Percentiles rank a stretch among this genome's conserved stretches.
phyloP scores from a whole-genome alignment of 2,113 vertebrate species.

The Balaenoptera acutorostrata region DNA sequence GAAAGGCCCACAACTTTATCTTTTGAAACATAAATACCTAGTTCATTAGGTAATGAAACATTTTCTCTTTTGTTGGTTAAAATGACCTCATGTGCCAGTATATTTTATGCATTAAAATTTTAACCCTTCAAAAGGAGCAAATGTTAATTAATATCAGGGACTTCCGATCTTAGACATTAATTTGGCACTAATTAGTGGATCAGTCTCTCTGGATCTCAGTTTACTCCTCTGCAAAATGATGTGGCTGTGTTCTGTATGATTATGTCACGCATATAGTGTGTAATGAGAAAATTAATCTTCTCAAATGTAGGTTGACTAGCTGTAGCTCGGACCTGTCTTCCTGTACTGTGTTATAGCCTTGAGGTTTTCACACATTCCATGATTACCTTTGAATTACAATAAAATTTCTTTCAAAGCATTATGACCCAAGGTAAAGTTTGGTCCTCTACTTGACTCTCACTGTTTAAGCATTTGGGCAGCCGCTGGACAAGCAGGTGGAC shows the following conservation, averaged over 20 bases:
- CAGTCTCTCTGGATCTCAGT: background rate
- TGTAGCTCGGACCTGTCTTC: background rate
- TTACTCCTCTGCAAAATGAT: background rate
- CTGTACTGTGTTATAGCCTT: background rate
- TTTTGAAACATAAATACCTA: background rate
- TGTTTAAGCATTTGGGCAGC: background rate
- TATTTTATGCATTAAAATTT: background rate
- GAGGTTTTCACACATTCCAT: background rate
- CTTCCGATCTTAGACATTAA: background rate
- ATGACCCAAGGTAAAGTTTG: background rate
- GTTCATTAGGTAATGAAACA: background rate
- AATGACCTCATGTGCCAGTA: background rate
- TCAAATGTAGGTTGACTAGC: background rate
- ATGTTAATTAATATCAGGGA: background rate
- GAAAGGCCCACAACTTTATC: background rate
- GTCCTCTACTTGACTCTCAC: background rate
- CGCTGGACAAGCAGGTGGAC: background rate
- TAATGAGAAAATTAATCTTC: background rate
- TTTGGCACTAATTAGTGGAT: background rate
- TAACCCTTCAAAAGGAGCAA: background rate
- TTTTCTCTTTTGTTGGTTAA: background rate
- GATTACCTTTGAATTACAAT: background rate
- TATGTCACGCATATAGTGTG: background rate
- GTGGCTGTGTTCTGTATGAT: accelerated
- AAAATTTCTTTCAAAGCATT: background rate